These are phyloP conservation scores for Prietella phreatophila DNA, from an alignment of 2,113 vertebrate genomes.

Conservation along the genomic window DNA sequence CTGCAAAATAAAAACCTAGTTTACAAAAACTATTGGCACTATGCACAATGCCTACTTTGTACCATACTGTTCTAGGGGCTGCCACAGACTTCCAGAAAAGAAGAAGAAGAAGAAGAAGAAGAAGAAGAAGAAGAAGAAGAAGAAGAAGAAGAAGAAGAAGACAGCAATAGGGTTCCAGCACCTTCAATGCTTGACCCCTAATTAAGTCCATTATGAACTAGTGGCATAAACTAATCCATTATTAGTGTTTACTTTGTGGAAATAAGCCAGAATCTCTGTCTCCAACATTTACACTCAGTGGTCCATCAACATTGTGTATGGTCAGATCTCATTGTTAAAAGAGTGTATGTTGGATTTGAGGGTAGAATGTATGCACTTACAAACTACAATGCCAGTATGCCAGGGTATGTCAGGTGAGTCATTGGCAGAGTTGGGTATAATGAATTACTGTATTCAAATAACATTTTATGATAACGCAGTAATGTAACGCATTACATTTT, in stretches of 20 bases:
- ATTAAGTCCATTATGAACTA: not conserved
- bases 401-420: conserved; percentile 56
- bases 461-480: no score
- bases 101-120: not conserved
- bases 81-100: not conserved
- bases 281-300: not conserved
- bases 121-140: no score
- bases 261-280: not conserved
- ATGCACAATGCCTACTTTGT: no score
- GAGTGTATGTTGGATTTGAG: not conserved
- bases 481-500: no score
- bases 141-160: no score
- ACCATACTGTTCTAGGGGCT: not conserved
- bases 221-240: not conserved
- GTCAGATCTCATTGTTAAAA: not conserved
- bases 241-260: not conserved
- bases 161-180: not conserved
- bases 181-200: not conserved
- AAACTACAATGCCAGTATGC: not conserved
- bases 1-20: no score
- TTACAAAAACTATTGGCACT: no score
- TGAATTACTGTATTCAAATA: no score
- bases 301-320: not conserved
- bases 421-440: no score
- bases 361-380: not conserved